A percentile compares a stretch with the other conserved stretches of the same genome.
Conservation (phyloP, 2,888 invertebrate genomes). For the Entomobrya proxima region DNA sequence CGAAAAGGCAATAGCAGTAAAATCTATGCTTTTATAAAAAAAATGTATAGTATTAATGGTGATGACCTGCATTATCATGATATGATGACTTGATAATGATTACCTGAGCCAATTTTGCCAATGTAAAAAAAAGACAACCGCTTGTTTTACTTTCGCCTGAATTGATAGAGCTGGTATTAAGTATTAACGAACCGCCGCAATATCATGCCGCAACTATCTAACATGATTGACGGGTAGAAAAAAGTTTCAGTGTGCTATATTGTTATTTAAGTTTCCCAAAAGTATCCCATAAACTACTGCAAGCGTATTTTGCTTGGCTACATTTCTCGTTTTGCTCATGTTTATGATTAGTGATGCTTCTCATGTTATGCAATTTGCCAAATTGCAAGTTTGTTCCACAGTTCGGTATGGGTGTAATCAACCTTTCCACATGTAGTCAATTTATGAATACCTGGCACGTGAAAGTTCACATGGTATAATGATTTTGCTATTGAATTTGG, state of each 20-base stretch:
- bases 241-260: too few species aligned
- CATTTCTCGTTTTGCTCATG: neutral
- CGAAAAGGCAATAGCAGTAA: neutral
- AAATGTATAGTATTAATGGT: neutral
- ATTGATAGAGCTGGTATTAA: neutral
- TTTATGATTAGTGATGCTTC: neutral
- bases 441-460: neutral
- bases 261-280: too few species aligned
- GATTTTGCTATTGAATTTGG: neutral
- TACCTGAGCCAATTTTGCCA: conserved; percentile 1
- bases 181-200: neutral
- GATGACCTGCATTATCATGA: conserved; percentile 12
- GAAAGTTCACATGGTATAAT: neutral
- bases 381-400: conserved; percentile 9
- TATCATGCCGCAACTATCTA: too few species aligned
- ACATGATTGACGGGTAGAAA: too few species aligned
- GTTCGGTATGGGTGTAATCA: too few species aligned
- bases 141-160: neutral
- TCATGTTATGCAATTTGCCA: conserved; percentile 13
- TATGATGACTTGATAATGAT: conserved; percentile 3
- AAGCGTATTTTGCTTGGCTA: neutral
- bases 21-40: neutral
- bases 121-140: neutral
- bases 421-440: too few species aligned
- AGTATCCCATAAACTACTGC: neutral